Conservation (phyloP, 2,888 invertebrate genomes). For the Hololepta plana region DNA sequence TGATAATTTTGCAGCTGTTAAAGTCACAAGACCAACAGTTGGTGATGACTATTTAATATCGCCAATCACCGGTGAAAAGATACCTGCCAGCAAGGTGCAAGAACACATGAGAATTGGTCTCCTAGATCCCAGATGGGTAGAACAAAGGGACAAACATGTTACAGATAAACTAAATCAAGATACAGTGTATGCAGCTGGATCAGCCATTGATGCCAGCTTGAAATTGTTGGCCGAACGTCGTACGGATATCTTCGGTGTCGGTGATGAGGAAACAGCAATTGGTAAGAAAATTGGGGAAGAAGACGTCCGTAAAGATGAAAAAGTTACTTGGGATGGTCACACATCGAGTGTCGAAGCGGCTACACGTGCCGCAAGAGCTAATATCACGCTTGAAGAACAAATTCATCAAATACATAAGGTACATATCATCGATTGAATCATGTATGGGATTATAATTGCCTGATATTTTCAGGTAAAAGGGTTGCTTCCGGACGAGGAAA, state of each 20-base stretch:
- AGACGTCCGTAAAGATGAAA: conserved; percentile 68
- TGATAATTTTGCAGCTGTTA: conserved; percentile 21
- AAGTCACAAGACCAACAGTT: conserved; percentile 40
- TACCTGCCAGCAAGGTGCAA: conserved; percentile 91
- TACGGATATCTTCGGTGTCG: conserved; percentile 99
- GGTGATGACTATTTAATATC: conserved; percentile 89
- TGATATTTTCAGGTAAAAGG: conserved; percentile 46
- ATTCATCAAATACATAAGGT: conserved; percentile 93
- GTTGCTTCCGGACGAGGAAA: conserved; percentile 84
- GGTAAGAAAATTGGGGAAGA: conserved; percentile 94
- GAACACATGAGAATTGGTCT: conserved; percentile 96
- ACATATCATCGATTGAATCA: conserved; percentile 4
- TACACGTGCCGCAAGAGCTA: conserved; percentile 81
- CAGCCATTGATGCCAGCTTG: conserved; percentile 90
- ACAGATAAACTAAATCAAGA: conserved; percentile 87
- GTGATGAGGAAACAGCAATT: conserved; percentile 96
- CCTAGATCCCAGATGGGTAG: conserved; percentile 93
- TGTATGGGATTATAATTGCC: neutral
- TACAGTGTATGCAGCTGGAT: conserved; percentile 57
- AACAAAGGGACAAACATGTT: conserved; percentile 87
- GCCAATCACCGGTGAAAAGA: conserved; percentile 94
- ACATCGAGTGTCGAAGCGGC: conserved; percentile 94
- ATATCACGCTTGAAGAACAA: conserved; percentile 91
- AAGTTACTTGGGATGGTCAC: conserved; percentile 97
- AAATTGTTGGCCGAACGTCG: conserved; percentile 94